Percentiles rank a stretch among this genome's conserved stretches.
phyloP scores from a whole-genome alignment of 2,888 invertebrate genomes.

The Drosophila eohydei region DNA sequence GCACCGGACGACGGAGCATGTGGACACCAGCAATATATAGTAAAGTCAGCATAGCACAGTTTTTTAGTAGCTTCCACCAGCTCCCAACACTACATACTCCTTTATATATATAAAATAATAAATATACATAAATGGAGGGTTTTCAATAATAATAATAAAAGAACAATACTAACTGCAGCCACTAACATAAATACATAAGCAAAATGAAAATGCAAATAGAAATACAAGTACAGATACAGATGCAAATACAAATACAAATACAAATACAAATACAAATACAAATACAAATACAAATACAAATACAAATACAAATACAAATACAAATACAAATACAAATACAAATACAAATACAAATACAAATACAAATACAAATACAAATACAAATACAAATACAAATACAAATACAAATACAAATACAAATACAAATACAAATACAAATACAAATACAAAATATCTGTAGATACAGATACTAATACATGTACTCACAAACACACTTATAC shows the following conservation, averaged over 20 bases:
- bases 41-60: not conserved
- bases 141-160: conserved; percentile 49
- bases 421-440: no score
- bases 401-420: no score
- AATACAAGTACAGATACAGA: conserved; percentile 8
- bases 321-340: no score
- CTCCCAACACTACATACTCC: not conserved
- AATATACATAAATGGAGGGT: conserved; percentile 36
- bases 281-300: no score
- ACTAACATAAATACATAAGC: conserved; percentile 39
- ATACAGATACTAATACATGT: not conserved
- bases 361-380: not conserved
- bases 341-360: conserved; percentile 9
- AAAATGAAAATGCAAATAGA: conserved; percentile 23
- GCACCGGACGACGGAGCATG: not conserved
- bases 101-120: not conserved
- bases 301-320: no score
- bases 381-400: no score
- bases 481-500: conserved; percentile 5
- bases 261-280: conserved; percentile 12
- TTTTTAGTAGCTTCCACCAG: conserved; percentile 16
- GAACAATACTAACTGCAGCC: conserved; percentile 34
- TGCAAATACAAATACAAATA: conserved; percentile 18
- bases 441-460: conserved; percentile 13
- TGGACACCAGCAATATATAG: not conserved